Percentiles rank a stretch among this genome's conserved stretches.
phyloP scores from a whole-genome alignment of 2,113 vertebrate species.

The Oxyruncus cristatus region DNA sequence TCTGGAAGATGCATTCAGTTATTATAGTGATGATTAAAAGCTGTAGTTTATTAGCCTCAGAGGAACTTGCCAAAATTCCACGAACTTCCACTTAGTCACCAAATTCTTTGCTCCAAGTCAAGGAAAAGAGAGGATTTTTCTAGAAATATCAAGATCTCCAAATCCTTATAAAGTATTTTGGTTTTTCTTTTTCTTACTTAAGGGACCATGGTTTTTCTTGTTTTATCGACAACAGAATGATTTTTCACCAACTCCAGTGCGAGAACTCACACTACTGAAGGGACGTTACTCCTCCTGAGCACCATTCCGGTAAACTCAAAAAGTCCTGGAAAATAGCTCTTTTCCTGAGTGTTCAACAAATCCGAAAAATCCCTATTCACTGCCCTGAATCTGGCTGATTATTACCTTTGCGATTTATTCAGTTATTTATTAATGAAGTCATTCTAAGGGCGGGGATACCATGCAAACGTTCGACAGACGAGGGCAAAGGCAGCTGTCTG shows the following conservation, averaged over 20 bases:
- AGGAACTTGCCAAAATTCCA: slow-evolving; percentile 5
- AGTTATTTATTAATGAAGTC: neutral
- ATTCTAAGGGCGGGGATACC: neutral
- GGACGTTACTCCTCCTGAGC: neutral
- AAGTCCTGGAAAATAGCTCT: neutral
- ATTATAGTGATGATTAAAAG: neutral
- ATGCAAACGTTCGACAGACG: neutral
- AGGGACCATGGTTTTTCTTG: neutral
- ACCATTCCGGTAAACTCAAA: neutral
- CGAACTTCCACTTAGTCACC: neutral
- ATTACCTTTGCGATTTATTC: neutral
- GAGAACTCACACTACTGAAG: neutral
- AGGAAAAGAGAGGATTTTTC: neutral
- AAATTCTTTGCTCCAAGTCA: neutral
- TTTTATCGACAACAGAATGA: neutral
- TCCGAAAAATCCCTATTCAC: neutral
- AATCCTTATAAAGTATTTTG: neutral
- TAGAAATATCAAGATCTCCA: neutral
- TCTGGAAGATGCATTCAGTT: neutral
- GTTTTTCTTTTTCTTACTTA: neutral
- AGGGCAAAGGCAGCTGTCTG: neutral
- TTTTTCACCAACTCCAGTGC: neutral
- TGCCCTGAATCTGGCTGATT: neutral
- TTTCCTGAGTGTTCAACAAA: neutral
- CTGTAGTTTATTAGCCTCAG: neutral